Evolutionary conservation across 2,888 invertebrate species (phyloP), one percentile per base, ranked within the genome.

Genomic region (Drosophila fungiperda): DNA sequence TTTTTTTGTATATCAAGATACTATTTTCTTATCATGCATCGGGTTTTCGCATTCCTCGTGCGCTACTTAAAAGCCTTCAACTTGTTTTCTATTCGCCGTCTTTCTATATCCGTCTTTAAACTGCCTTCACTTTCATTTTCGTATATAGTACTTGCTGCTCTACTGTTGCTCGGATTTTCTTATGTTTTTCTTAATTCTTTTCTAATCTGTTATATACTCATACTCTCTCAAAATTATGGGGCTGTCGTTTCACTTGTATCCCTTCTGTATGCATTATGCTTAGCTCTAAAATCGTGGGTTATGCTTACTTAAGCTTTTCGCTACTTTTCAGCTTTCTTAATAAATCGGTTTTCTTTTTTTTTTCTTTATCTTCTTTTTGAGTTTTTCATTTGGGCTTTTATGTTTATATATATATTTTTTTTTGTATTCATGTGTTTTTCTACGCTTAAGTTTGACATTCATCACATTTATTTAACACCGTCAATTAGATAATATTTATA

Each of bases 391-490:
- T 45, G 45, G 45, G 45, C 20, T 23, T 45, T 45, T 45, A 15
- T 15, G 45, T 45, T 45, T 20, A 12, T 12, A 20, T 45, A 20
- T 42, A 0, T n/a, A 6, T 61, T 66, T 63, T 59, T 57, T 63
- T 77, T 74, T 72, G n/a, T 26, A 38, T 38, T n/a, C 35, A 23
- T 23, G 23, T 32, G 54, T 48, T 82, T 69, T 63, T 59, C 70
- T 89, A 86, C 81, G 78, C 83, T 88, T 89, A 89, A 89, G 87
- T 84, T 89, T 86, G 89, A 87, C 90, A 87, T 87, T 89, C 90
- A 89, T 89, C 87, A 87, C 87, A 89, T 87, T 87, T 86, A 87
- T 86, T 85, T 89, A 85, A 85, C 85, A 85, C 89, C 89, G 68
- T 89, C 89, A 87, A 89, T 78, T 87, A 84, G 82, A 87, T 89